These are phyloP conservation scores for Oreortyx pictus DNA, from an alignment of 2,797 vertebrate genomes.

Conservation along the genomic window DNA sequence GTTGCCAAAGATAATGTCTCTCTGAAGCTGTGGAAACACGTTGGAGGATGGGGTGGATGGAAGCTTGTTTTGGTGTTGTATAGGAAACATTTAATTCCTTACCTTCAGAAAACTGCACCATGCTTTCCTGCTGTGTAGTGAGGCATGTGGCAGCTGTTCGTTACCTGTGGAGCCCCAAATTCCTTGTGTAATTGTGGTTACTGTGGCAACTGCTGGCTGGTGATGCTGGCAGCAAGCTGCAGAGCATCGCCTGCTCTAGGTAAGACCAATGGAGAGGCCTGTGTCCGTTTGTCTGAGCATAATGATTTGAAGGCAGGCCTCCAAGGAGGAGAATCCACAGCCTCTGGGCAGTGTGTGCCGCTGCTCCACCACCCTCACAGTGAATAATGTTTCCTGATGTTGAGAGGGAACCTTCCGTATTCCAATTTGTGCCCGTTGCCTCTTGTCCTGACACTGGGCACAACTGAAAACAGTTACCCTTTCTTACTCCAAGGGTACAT, in stretches of 20 bases:
- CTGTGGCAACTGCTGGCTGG: slow-evolving; percentile 34
- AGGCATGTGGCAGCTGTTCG: background rate
- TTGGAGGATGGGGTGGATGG: background rate
- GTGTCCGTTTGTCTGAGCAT: background rate
- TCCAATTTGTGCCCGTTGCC: background rate
- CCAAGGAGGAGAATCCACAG: background rate
- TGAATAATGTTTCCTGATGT: background rate
- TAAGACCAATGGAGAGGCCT: background rate
- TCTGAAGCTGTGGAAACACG: background rate
- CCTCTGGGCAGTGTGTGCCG: background rate
- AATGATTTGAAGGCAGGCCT: background rate
- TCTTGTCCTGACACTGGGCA: background rate
- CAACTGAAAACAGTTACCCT: background rate
- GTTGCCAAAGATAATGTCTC: background rate
- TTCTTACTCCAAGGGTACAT: background rate
- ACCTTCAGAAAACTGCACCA: background rate
- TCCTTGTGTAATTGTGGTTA: background rate
- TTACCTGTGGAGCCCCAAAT: background rate
- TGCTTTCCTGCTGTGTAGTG: background rate
- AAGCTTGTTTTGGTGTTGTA: background rate
- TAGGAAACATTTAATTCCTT: background rate
- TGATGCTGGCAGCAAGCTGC: slow-evolving; percentile 24
- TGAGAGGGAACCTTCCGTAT: background rate
- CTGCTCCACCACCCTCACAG: background rate
- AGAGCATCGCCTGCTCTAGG: background rate